Evolutionary conservation across 2,113 vertebrate species (phyloP), one percentile per base, ranked within the genome.

Genomic region (Oceanites oceanicus): DNA sequence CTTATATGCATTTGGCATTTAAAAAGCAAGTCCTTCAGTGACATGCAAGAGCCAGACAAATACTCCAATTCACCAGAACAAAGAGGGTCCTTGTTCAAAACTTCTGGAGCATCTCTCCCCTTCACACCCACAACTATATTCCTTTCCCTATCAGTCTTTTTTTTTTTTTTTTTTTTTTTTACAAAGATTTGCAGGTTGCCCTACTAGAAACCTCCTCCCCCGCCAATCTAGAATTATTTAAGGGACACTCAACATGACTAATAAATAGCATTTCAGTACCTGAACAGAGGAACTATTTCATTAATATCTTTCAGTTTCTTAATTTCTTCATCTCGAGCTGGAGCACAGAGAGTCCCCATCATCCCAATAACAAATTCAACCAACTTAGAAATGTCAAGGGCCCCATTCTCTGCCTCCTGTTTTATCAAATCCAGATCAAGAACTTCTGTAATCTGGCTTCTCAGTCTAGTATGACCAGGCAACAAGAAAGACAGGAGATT

Each of bases 301-400:
- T 98, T 76, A 97, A 99, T 98, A 87, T 99, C 98, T 84, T 98
- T 99, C n/a, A 99, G 98, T 82, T 98, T 99, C 67, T 96, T 97
- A 91, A 99, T 98, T 92, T 99, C 99, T 77, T 98, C 96, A 70
- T 99, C 99, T 88, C 99, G 98, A 93, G 98, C 99, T 80, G 99
- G 99, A 70, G 99, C 99, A 66, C 99, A 99, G 44, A 99, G 98
- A 3, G 98, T 99, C 29, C 98, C 99, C 99, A 99, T 99, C 98
- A 99, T 99, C 59, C 98, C 98, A 71, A 99, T 98, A 52, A 99
- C 98, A 93, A 99, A 99, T 77, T 98, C 98, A 4, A 99, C 99
- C 94, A 99, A 94, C 32, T 97, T 98, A 26, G 98, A 86, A 94
- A 99, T 99, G 96, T 99, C 98, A 29, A 99, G 98, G 17, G 98